Conservation (phyloP, 2,113 vertebrate species). For the Pituophis catenifer region DNA sequence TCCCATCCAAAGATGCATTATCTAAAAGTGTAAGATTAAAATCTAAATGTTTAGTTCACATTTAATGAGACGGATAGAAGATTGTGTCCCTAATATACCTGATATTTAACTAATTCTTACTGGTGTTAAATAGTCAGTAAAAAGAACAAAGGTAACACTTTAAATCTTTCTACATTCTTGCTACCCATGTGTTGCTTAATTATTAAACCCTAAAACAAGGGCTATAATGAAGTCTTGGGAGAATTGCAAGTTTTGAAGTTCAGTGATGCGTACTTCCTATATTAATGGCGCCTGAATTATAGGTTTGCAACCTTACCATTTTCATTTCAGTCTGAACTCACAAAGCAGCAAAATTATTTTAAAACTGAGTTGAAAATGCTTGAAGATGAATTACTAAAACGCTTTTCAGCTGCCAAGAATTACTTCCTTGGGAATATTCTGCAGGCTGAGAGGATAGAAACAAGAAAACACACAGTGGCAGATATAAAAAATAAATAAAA, state of each 20-base stretch:
- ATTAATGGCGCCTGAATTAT: conserved; percentile 51
- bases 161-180: conserved; percentile 33
- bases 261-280: conserved; percentile 49
- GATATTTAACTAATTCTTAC: conserved; percentile 2
- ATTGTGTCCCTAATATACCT: not conserved
- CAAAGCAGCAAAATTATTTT: conserved; percentile 82
- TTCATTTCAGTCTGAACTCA: conserved; percentile 70
- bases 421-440: conserved; percentile 76
- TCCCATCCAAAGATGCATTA: not conserved
- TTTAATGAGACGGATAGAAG: not conserved
- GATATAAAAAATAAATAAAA: conserved; percentile 75
- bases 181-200: conserved; percentile 39
- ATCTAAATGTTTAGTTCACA: not conserved
- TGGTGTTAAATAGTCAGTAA: conserved; percentile 5
- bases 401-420: conserved; percentile 72
- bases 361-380: conserved; percentile 82
- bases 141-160: conserved; percentile 32
- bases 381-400: conserved; percentile 74
- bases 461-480: conserved; percentile 73
- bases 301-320: conserved; percentile 55
- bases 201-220: conserved; percentile 26
- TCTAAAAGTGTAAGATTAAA: not conserved
- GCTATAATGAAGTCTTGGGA: conserved; percentile 34
- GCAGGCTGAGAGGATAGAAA: conserved; percentile 79
- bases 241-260: conserved; percentile 47